A percentile compares a stretch with the other conserved stretches of the same genome.
Evolutionary conservation across 1,140 invertebrate genomes (phyloP).

Genomic region (Episyrphus balteatus): DNA sequence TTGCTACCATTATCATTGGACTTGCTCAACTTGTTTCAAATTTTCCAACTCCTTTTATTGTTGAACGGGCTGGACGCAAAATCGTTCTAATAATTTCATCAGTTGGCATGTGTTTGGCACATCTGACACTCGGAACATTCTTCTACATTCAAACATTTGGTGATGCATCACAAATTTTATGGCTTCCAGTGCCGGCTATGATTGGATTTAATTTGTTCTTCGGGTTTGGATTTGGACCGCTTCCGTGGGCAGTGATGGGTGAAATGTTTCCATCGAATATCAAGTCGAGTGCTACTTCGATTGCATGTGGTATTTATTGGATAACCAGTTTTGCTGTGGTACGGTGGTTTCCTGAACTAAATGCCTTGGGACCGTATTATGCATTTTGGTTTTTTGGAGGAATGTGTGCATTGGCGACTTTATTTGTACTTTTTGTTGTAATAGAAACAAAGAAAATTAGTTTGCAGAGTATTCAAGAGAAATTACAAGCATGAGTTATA

Average conservation of each 20-base stretch:
- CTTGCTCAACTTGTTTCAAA: slow-evolving; percentile 52
- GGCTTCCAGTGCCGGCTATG: slow-evolving; percentile 54
- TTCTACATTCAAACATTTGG: slow-evolving; percentile 44
- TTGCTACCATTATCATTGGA: no score
- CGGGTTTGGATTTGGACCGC: slow-evolving; percentile 59
- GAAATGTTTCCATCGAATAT: slow-evolving; percentile 71
- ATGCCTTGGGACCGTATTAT: slow-evolving; percentile 50
- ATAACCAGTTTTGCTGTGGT: slow-evolving; percentile 66
- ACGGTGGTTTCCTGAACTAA: slow-evolving; percentile 55
- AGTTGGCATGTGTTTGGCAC: slow-evolving; percentile 47
- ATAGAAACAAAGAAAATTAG: slow-evolving; percentile 76
- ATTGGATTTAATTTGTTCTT: slow-evolving; percentile 57
- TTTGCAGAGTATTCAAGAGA: slow-evolving; percentile 61
- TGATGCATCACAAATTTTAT: slow-evolving; percentile 41
- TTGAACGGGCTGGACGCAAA: slow-evolving; percentile 62
- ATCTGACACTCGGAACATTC: slow-evolving; percentile 49
- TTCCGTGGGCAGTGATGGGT: slow-evolving; percentile 76
- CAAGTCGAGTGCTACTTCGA: slow-evolving; percentile 54
- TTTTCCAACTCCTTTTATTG: slow-evolving; percentile 54
- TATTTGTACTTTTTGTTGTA: slow-evolving; percentile 51
- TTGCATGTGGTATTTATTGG: slow-evolving; percentile 67
- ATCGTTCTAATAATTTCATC: slow-evolving; percentile 59
- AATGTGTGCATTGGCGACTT: slow-evolving; percentile 52
- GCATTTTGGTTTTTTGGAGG: slow-evolving; percentile 71
- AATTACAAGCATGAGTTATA: no score